Evolutionary conservation across 2,797 vertebrate species (phyloP), one percentile per base, ranked within the genome.

Genomic region (Tympanoctomys barrerae): DNA sequence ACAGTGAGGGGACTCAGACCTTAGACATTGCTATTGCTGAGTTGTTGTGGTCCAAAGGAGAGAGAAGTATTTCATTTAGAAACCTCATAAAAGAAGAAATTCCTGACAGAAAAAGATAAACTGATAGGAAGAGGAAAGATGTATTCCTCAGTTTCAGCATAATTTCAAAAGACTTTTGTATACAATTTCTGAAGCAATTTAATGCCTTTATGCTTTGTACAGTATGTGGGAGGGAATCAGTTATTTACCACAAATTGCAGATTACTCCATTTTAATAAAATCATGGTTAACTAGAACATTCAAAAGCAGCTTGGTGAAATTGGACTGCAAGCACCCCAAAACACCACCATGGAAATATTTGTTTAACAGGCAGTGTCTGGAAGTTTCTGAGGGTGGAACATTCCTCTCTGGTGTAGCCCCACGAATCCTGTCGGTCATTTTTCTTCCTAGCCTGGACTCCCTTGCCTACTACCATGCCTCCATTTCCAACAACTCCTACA

Each of bases 141-240:
- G 39, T 52, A 80, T 91, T 95, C 85, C 96, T 96, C 93, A 19
- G 16, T 57, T 75, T n/a, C 83, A 92, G 49, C 77, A 94, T 95
- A 1, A 11, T 97, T 97, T 97, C 87, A 14, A 95, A 96, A 96
- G 94, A 75, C 89, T 62, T 24, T 94, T 96, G 79, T 96, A 49
- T 52, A 83, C 95, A 96, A 89, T 83, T 92, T 96, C 31, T n/a
- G 94, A 90, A 91, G 71, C 88, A 68, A 91, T 80, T 96, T 13
- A 94, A 96, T 92, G 57, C 89, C 97, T 64, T 93, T 97, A 14
- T 95, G 82, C 85, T 89, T 59, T 91, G 46, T 96, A 66, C 22
- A 82, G 78, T 92, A n/a, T 87, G 68, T 80, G 86, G 92, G 39
- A 88, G 61, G 95, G 89, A 97, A 94, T 33, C 91, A 82, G 11